Base-by-base conservation (phyloP, 2,113 vertebrate genomes). In the Turnix velox region DNA sequence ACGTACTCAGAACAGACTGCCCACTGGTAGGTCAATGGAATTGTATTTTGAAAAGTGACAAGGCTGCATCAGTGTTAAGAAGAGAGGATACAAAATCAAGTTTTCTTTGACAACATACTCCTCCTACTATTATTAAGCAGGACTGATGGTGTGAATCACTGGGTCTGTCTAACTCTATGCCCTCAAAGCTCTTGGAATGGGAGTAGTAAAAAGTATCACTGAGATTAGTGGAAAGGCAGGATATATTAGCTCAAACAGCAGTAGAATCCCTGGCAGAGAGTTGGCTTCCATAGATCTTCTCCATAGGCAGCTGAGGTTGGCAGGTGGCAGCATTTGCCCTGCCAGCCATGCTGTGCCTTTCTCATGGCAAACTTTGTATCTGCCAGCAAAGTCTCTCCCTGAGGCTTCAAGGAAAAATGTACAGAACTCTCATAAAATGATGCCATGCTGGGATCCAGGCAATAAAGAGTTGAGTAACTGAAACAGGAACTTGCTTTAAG, bases 1-100 rank as follows among this genome's bases (percentile, higher is more conserved):
- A 93, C 52, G 89, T 95, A 94, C 63, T 76, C 96, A 89, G 90
- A 83, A 88, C 62, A 96, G 91, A 66, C 91, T 93, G 93, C 84
- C 92, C 74, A 84, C 17, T 78, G 88, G 90, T 43, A 96, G 1
- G 57, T 81, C 48, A 87, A 74, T 95, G 42, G 62, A 86, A 87
- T 82, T 58, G 52, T 43, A 76, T 72, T 76, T 73, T 88, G 91
- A 75, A 71, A 78, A 72, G 77, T 2, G 23, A 46, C 19, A 91
- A 83, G 90, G 24, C 33, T 51, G 42, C 81, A 76, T 31, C 33
- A 30, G 3, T 88, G 78, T 66, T 57, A 43, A 77, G 92, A 68
- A 17, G 1, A 0, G 4, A 40, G 40, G 55, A 42, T 31, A 58
- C 7, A 83, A 87, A 69, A 35, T 30, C 54, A 87, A 46, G 23